Evolutionary conservation across 2,797 vertebrate genomes (phyloP).

Genomic region (Steatocranus sp.): DNA sequence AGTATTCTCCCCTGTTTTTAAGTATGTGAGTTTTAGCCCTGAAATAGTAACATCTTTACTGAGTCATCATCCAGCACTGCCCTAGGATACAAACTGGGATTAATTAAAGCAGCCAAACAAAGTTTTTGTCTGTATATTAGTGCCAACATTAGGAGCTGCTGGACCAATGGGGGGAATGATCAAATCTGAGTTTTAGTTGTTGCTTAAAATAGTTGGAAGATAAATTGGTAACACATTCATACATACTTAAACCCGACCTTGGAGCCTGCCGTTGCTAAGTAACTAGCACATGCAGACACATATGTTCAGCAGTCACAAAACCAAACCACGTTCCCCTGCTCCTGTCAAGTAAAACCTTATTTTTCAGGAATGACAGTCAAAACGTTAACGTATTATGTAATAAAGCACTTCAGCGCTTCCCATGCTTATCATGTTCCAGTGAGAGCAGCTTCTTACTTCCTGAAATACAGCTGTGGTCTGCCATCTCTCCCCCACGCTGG

Average conservation of each 20-base stretch:
- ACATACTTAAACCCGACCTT: not conserved
- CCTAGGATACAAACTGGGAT: not conserved
- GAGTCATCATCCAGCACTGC: not conserved
- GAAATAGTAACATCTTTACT: not conserved
- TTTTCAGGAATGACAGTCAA: not conserved
- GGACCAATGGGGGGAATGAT: not conserved
- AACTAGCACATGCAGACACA: not conserved
- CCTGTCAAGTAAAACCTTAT: not conserved
- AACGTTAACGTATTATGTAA: not conserved
- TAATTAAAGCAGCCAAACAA: not conserved
- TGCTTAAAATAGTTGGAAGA: not conserved
- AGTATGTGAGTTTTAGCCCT: not conserved
- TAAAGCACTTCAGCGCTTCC: not conserved
- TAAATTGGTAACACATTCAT: not conserved
- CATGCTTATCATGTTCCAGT: conserved; percentile 4
- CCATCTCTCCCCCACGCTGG: not conserved
- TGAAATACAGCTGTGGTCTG: conserved; percentile 11
- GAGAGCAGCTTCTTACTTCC: not conserved
- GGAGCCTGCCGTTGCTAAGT: not conserved
- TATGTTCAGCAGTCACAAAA: not conserved
- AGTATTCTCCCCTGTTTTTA: not conserved
- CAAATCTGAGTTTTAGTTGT: not conserved
- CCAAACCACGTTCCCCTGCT: not conserved
- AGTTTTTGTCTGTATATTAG: not conserved
- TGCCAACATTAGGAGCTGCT: not conserved